Percentiles rank a stretch among this genome's conserved stretches.
These are phyloP conservation scores for Danio kyathit DNA, from an alignment of 2,797 vertebrate genomes.

Conservation along the genomic window DNA sequence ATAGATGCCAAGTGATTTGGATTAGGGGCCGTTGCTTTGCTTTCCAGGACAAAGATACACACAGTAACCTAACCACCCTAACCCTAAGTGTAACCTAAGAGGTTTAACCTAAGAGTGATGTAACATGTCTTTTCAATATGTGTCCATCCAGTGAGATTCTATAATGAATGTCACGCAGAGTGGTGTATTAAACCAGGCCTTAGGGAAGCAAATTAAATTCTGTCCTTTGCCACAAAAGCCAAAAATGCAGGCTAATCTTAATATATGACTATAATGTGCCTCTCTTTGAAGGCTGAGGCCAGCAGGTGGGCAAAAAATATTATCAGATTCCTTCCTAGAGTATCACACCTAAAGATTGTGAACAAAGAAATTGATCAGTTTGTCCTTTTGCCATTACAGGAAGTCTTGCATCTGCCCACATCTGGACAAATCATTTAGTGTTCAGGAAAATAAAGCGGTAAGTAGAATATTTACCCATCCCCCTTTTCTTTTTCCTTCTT, in stretches of 20 bases:
- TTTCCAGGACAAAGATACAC: constrained; percentile 12
- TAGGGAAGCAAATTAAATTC: not conserved
- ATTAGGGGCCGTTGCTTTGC: constrained; percentile 25
- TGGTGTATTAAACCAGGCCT: not conserved
- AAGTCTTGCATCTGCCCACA: constrained; percentile 3
- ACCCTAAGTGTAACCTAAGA: not conserved
- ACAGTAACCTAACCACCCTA: not conserved
- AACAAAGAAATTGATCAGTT: constrained; percentile 19
- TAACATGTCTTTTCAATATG: not conserved
- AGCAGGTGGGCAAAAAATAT: constrained; percentile 53
- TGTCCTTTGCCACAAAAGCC: not conserved
- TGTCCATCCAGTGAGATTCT: constrained; percentile 7
- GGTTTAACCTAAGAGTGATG: not conserved
- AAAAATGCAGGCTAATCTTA: constrained; percentile 28
- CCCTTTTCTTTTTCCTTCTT: constrained; percentile 16
- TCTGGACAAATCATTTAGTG: not conserved
- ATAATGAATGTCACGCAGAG: constrained; percentile 17
- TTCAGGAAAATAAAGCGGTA: constrained; percentile 14
- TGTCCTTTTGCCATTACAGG: constrained; percentile 27
- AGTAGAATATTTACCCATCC: constrained; percentile 27
- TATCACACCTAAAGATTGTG: constrained; percentile 41
- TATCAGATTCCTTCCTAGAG: constrained; percentile 49
- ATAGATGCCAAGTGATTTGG: constrained; percentile 22
- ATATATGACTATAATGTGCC: constrained; percentile 45
- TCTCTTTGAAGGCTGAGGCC: constrained; percentile 41